Conservation (phyloP, 2,888 invertebrate species). For the Nudaria mundana region DNA sequence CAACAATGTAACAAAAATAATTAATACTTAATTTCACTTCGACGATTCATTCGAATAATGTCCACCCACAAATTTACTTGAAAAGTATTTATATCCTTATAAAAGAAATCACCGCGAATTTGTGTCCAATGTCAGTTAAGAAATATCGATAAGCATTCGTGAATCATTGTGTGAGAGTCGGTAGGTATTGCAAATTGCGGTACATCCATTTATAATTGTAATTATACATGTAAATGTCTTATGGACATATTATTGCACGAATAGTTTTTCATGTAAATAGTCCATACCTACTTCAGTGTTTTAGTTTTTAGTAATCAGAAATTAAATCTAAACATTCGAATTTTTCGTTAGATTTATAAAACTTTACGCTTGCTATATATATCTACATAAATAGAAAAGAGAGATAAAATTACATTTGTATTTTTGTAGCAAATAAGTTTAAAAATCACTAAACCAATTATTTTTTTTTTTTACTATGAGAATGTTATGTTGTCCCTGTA, state of each 20-base stretch:
- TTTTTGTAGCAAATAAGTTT: no score
- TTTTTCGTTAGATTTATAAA: no score
- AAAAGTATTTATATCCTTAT: constrained; percentile 16
- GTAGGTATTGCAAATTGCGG: neutral
- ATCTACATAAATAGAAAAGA: no score
- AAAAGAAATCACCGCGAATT: constrained; percentile 13
- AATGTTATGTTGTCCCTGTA: no score
- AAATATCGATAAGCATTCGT: constrained; percentile 18
- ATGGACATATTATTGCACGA: neutral
- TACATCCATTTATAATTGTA: neutral
- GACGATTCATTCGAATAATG: constrained; percentile 17
- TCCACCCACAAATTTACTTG: constrained; percentile 22
- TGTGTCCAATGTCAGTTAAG: constrained; percentile 18
- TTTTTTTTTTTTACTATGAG: no score
- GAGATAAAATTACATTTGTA: no score
- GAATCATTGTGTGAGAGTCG: constrained; percentile 14
- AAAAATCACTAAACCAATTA: no score
- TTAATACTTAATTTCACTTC: constrained; percentile 6
- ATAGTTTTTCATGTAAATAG: no score
- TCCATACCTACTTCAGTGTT: no score
- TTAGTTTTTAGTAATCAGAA: neutral
- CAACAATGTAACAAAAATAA: neutral
- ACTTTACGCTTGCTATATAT: no score
- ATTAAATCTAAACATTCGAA: neutral
- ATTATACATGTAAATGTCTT: neutral